Evolutionary conservation across 2,888 invertebrate species (phyloP), one percentile per base, ranked within the genome.

Genomic region (Eilema griseolum): DNA sequence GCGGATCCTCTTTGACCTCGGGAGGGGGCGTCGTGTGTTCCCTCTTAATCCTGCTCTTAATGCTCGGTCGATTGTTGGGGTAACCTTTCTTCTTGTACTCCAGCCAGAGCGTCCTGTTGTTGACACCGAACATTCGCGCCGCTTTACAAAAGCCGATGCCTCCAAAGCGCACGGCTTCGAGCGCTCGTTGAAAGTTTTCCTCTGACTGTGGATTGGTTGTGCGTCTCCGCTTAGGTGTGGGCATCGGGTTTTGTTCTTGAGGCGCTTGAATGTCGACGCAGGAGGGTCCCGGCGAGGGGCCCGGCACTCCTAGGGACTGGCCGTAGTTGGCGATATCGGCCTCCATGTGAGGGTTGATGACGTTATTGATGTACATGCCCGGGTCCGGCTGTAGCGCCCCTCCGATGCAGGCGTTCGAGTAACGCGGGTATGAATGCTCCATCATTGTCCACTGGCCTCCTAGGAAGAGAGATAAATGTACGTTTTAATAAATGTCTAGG

Each of bases 141-240:
- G 98, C 98, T 86, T 98, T 98, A 90, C 98, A 98, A 91, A 98
- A 98, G 2, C 98, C 98, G 80, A 98, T 97, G 57, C 98, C 97
- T 28, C 98, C 98, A 85, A 97, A 97, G 74, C 98, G 96, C 0
- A 98, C 98, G 0, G 98, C 98, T 86, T 98, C 98, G 66, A 98
- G 92, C 0, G 98, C 98, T 52, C 97, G 95, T 78, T 97, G 97
- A 90, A 98, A 98, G 88, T 98, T 98, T 86, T 98, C 98, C 84
- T 97, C 98, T 1, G 97, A 97, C 89, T 98, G 98, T 0, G 98
- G 98, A 91, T 98, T 98, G 67, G 97, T 96, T 67, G 97, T 89
- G 73, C 98, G 96, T 84, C 97, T 97, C 59, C 97, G 96, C 83
- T 97, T 97, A 11, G 94, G 95, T 73, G 93, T 95, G 33, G 93